Base-by-base conservation (phyloP, 2,113 vertebrate genomes). In the Festucalex cinctus region DNA sequence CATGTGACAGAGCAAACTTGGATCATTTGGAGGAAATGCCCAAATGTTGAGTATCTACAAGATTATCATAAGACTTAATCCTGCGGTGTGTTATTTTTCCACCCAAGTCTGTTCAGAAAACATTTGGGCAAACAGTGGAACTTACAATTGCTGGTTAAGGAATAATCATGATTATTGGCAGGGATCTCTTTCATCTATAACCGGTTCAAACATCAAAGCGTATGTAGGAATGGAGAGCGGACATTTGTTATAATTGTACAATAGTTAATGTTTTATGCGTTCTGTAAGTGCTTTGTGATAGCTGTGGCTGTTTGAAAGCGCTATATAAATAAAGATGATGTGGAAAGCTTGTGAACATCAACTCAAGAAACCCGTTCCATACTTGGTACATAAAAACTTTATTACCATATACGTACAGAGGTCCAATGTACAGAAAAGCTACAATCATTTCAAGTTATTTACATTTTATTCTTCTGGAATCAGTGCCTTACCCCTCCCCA, bases 381-480 rank as follows among this genome's bases (percentile, higher is more conserved):
- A n/a, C n/a, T n/a, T n/a, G 80, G 75, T 83, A 78, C 79, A 86
- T 84, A 91, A 90, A 88, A 87, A 64, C 71, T 82, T 82, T 85
- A 87, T 88, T 89, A 71, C 70, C 68, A 76, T 74, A 66, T 78
- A 87, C 82, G 85, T 76, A 69, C 80, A 83, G 73, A 75, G 43
- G 68, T 84, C 14, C 74, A 84, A 83, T 80, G 71, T 84, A 88
- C 85, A 83, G 28, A 81, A 77, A 58, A 78, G 65, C 58, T 69
- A 85, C 77, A 86, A 85, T 86, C 75, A 79, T 78, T 74, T 62
- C n/a, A 62, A 39, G 28, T 1, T 83, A 88, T 86, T 79, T 78
- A 90, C 85, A 87, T 78, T 81, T 57, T 43, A 80, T 74, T 80
- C 59, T 73, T 71, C 76, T 84, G 73, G 80, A 77, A 78, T 83